phyloP scores from a whole-genome alignment of 2,113 vertebrate species.

The Dryoscopus gambensis region DNA sequence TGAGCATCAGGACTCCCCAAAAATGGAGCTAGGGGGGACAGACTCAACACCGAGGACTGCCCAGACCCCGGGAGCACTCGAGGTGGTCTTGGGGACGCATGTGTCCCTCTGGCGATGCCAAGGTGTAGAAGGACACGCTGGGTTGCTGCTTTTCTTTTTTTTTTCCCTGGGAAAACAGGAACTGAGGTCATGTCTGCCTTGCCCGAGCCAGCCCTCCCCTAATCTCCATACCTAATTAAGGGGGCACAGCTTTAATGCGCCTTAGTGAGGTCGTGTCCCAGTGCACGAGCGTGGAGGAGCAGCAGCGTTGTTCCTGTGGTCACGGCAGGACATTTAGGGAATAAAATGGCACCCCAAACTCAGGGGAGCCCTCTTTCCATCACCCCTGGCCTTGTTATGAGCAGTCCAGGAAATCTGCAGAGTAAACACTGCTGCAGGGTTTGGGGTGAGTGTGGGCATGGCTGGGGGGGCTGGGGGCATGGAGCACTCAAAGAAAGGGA shows the following conservation, averaged over 20 bases:
- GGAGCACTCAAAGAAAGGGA: background rate
- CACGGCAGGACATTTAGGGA: rapidly evolving
- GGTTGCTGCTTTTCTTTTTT: background rate
- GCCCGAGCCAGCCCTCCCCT: background rate
- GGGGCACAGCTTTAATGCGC: background rate
- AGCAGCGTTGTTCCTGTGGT: background rate
- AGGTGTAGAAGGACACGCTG: rapidly evolving
- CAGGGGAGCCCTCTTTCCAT: background rate
- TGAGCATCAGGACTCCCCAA: rapidly evolving
- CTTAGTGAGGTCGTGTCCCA: background rate
- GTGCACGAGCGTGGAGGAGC: rapidly evolving
- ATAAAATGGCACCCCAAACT: background rate
- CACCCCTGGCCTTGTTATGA: background rate
- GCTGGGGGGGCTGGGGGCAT: background rate
- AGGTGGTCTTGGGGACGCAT: rapidly evolving
- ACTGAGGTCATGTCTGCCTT: slow-evolving; percentile 58
- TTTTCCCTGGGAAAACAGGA: slow-evolving; percentile 8
- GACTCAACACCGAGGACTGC: background rate
- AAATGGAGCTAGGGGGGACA: background rate
- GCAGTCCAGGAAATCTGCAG: background rate
- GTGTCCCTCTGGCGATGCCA: background rate
- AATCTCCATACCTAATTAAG: background rate
- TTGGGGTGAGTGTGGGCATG: background rate
- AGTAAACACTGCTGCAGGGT: background rate
- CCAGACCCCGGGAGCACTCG: background rate